Evolutionary conservation across 2,113 vertebrate genomes (phyloP), one percentile per base, ranked within the genome.

Genomic region (Galeopterus variegatus): DNA sequence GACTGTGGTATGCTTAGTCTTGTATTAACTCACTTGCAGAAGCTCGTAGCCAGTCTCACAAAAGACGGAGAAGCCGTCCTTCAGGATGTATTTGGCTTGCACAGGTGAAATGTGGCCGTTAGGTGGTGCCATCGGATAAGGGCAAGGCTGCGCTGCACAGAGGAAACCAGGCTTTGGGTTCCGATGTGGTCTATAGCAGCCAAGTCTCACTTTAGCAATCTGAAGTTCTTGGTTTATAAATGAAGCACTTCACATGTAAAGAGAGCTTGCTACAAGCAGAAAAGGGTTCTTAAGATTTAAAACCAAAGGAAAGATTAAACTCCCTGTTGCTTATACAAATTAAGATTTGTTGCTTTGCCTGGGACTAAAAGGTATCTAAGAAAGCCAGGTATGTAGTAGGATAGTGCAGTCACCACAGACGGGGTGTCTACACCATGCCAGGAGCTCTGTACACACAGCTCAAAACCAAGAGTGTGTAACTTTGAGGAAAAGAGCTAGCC

Each of bases 41-140:
- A 98, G 96, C n/a, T 70, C 86, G 0, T 95, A 96, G 8, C 98
- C 94, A 0, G 48, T 0, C 19, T 97, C 87, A 45, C 98, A 98
- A 0, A 72, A n/a, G 26, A 99, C 80, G 0, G 90, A 97, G 5
- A 97, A 77, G 21, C 2, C 76, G 87, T 98, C 98, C 0, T 93
- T 95, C 89, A 97, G 48, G 7, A 96, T 0, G 85, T 93, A 97
- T 56, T 5, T 73, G 19, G 75, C 93, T 56, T 98, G 98, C 95
- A 94, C 69, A 0, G 98, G 98, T 3, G 97, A 80, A 4, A 97
- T 96, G 58, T 3, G 85, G 52, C 99, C 99, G 21, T 98, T 75
- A 33, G 97, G 98, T 97, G 99, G 99, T 5, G 98, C 98, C 91
- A 69, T 91, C 56, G 99, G 98, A 95, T 98, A 54, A 73, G 98